Percentiles rank a stretch among this genome's conserved stretches.
Conservation (phyloP, 2,113 vertebrate species). For the Mus pahari region DNA sequence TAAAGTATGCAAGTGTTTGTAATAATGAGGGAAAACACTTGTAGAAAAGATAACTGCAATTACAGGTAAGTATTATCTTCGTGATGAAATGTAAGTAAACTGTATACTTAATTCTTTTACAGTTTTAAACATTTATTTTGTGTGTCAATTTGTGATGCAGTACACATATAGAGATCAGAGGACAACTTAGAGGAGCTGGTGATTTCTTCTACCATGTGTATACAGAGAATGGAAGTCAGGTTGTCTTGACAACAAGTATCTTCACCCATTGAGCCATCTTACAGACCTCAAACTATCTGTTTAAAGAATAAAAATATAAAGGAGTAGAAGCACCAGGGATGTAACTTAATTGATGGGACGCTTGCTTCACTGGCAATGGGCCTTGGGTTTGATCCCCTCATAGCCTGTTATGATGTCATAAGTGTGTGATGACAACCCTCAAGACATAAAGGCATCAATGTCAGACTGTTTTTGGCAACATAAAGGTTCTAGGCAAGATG, state of each 20-base stretch:
- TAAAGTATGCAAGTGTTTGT: not conserved
- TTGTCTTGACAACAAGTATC: not conserved
- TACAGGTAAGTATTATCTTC: not conserved
- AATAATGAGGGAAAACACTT: not conserved
- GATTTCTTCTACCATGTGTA: not conserved
- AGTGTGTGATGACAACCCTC: not conserved
- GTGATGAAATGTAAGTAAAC: not conserved
- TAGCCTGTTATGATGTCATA: not conserved
- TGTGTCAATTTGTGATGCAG: not conserved
- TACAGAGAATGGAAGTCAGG: not conserved
- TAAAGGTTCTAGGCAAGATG: not conserved
- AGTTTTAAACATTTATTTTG: not conserved
- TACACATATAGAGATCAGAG: not conserved
- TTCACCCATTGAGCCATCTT: no score
- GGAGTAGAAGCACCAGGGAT: not conserved
- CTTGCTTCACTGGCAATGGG: not conserved
- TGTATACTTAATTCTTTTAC: not conserved
- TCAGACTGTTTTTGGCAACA: not conserved
- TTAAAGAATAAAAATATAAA: not conserved
- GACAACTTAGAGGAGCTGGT: not conserved
- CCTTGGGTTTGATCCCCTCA: not conserved
- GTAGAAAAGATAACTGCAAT: not conserved
- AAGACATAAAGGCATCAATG: not conserved
- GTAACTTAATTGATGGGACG: not conserved
- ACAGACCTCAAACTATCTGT: not conserved